phyloP scores from a whole-genome alignment of 2,888 invertebrate species.

The Peribatodes rhomboidaria region DNA sequence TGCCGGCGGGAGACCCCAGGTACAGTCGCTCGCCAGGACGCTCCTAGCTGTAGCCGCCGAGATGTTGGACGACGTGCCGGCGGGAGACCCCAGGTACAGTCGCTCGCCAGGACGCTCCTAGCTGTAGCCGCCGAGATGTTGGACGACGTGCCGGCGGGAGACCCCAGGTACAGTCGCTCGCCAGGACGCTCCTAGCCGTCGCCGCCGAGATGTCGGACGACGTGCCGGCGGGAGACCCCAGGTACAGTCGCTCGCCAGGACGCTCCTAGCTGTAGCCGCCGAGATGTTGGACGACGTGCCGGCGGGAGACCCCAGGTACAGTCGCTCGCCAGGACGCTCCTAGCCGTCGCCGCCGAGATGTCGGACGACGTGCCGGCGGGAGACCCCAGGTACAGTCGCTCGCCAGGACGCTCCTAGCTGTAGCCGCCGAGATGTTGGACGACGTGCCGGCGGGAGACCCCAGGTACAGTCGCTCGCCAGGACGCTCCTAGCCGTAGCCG shows the following conservation, averaged over 20 bases:
- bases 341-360: conserved; percentile 80
- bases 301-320: conserved; percentile 91
- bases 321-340: conserved; percentile 52
- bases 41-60: conserved; percentile 71
- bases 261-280: conserved; percentile 75
- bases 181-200: conserved; percentile 75
- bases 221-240: conserved; percentile 95
- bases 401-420: conserved; percentile 64
- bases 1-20: conserved; percentile 94
- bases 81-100: conserved; percentile 90
- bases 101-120: conserved; percentile 56
- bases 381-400: conserved; percentile 87
- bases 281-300: conserved; percentile 94
- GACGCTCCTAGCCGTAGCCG: conserved; percentile 76
- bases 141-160: conserved; percentile 95
- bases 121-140: conserved; percentile 86
- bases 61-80: conserved; percentile 94
- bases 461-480: conserved; percentile 1
- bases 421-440: conserved; percentile 89
- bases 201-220: conserved; percentile 90
- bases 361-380: conserved; percentile 95
- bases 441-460: conserved; percentile 97
- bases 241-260: conserved; percentile 25
- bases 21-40: conserved; percentile 42
- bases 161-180: conserved; percentile 85